Base-by-base conservation (phyloP, 1,140 invertebrate genomes). In the Drosophila pandora region DNA sequence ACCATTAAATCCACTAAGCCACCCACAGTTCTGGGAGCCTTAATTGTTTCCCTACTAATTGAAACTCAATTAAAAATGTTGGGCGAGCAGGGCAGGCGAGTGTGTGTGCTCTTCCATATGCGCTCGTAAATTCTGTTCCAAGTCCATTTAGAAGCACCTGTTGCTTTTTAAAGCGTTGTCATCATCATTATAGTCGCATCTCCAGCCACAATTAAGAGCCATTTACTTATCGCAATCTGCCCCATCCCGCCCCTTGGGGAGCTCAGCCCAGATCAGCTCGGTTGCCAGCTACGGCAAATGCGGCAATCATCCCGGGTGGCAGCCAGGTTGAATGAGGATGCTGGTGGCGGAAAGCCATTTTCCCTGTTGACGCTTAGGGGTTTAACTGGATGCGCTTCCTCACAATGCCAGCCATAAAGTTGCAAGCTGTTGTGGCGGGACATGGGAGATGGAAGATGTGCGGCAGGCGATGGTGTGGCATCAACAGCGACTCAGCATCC, bases 221-320 rank as follows among this genome's bases (percentile, higher is more conserved):
- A 71, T 82, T 84, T 71, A 82, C 64, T 87, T 82, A 85, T 72
- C 64, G 72, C 79, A 65, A 80, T 73, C 78, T 48, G 39, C 41
- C 10, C 23, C 9, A 23, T 30, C 58, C 58, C 52, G 59, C 67
- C 62, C n/a, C 55, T 39, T 13, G 34, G 57, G 13, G 8, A 47
- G 50, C 52, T 34, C 12, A 68, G 47, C 32, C 13, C 30, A 28
- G 50, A 32, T 30, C 52, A 30, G 48, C 50, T 56, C 30, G 45
- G 57, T 23, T 41, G 12, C 8, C 56, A 10, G n/a, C 45, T 6
- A 34, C 45, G 23, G 34, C 8, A 30, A 58, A 34, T 67, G 63
- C 52, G 47, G 63, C 63, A 45, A 52, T 43, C 63, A 25, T 52
- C 37, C 60, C 25, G 32, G 57, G 17, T 23, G 32, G 62, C 57